Conservation (phyloP, 53 echinoderm and acorn worm genomes). For the Hippasteria phrygiana region DNA sequence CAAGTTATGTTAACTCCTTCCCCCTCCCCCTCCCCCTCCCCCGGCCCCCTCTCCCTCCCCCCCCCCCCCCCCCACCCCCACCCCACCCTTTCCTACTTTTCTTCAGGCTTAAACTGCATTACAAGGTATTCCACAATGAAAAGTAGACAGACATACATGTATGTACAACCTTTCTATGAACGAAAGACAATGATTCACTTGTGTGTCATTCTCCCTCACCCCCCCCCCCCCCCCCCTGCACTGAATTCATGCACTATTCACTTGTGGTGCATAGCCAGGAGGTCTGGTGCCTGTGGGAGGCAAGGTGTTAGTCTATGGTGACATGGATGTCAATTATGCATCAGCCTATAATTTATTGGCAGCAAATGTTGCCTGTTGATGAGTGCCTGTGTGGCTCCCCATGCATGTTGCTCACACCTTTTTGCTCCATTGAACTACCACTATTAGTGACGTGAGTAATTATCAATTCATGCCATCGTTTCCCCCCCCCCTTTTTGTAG, state of each 20-base stretch:
- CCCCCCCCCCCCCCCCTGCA: neutral
- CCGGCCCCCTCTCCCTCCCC: neutral
- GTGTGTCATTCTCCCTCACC: neutral
- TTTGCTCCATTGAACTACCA: neutral
- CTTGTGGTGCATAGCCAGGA: no score
- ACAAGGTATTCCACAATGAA: no score
- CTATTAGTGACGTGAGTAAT: neutral
- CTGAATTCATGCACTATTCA: neutral
- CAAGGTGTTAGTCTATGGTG: conserved; percentile 45
- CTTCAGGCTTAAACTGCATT: no score
- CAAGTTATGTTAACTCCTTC: neutral
- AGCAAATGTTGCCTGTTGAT: conserved; percentile 43
- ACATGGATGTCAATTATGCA: conserved; percentile 53
- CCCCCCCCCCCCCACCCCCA: neutral
- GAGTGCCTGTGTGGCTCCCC: neutral
- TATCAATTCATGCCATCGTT: neutral
- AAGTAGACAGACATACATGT: no score
- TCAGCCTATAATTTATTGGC: conserved; percentile 42
- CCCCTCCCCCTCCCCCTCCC: neutral
- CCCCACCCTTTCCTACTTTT: no score
- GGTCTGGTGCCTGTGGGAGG: conserved; percentile 18
- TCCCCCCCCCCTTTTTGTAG: neutral
- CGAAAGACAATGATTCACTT: no score
- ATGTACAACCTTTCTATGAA: no score
- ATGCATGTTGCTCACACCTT: conserved; percentile 58